These are phyloP conservation scores for Drosophila heteroneura DNA, from an alignment of 2,888 invertebrate species.

Conservation along the genomic window DNA sequence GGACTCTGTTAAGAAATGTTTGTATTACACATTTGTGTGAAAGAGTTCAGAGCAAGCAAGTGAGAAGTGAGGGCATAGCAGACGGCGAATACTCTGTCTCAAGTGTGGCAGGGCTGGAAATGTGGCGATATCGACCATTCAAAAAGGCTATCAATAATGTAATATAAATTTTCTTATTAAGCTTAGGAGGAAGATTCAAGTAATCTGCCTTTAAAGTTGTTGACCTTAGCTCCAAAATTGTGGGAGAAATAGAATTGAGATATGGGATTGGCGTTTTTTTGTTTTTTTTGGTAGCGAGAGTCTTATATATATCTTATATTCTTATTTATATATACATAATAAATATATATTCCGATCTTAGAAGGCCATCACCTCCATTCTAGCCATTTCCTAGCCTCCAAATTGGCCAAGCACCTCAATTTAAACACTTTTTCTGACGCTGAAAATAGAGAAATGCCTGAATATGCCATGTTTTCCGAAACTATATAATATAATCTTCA, in stretches of 20 bases:
- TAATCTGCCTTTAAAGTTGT: neutral
- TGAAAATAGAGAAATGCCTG: neutral
- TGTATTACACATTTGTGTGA: neutral
- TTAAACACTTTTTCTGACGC: neutral
- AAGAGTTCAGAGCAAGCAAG: neutral
- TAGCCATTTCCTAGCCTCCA: neutral
- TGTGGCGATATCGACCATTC: neutral
- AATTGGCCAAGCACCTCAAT: neutral
- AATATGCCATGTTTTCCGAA: neutral
- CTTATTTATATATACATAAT: neutral
- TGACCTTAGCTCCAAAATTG: neutral
- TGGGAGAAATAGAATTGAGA: neutral
- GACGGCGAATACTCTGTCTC: neutral
- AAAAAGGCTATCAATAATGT: neutral
- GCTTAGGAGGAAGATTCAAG: neutral
- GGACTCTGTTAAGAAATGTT: neutral
- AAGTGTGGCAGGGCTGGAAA: neutral
- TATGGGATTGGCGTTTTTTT: neutral
- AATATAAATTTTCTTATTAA: neutral
- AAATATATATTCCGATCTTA: neutral
- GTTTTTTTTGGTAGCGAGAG: too few species aligned
- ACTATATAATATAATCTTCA: rapidly evolving
- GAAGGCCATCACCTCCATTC: neutral
- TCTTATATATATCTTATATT: neutral
- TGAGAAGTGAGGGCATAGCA: neutral